Evolutionary conservation across 2,888 invertebrate genomes (phyloP).

Genomic region (Autographa pulchrina): DNA sequence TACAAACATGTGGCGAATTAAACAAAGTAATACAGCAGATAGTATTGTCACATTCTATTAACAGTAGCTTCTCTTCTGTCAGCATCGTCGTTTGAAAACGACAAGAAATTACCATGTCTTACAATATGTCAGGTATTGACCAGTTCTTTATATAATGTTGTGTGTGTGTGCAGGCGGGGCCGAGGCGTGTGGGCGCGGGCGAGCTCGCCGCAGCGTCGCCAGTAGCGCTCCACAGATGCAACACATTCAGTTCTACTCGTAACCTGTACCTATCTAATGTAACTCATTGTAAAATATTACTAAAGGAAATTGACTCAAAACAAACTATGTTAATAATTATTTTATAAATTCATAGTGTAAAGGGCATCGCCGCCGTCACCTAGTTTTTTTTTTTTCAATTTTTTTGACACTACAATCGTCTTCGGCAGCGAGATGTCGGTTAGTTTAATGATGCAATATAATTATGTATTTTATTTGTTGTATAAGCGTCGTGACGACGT

Average conservation of each 20-base stretch:
- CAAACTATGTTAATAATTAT: slow-evolving; percentile 70
- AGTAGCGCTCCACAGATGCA: slow-evolving; percentile 7
- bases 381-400: slow-evolving; percentile 32
- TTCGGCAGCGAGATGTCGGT: slow-evolving; percentile 37
- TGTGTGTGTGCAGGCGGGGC: neutral
- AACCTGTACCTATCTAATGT: slow-evolving; percentile 38
- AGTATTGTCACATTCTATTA: too few relatives aligned
- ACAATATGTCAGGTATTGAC: too few relatives aligned
- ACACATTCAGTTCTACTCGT: slow-evolving; percentile 19
- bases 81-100: too few relatives aligned
- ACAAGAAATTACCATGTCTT: too few relatives aligned
- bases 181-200: slow-evolving; percentile 17
- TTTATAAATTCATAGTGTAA: slow-evolving; percentile 72
- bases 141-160: neutral
- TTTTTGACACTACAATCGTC: slow-evolving; percentile 44
- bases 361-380: slow-evolving; percentile 56
- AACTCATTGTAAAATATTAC: slow-evolving; percentile 67
- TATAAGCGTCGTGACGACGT: slow-evolving; percentile 45
- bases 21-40: too few relatives aligned
- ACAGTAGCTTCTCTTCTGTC: too few relatives aligned
- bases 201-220: neutral
- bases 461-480: slow-evolving; percentile 57
- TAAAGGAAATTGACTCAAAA: slow-evolving; percentile 40
- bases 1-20: too few relatives aligned
- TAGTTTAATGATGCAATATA: slow-evolving; percentile 57